phyloP scores from a whole-genome alignment of 2,113 vertebrate genomes.

The Mionectes macconnelli region DNA sequence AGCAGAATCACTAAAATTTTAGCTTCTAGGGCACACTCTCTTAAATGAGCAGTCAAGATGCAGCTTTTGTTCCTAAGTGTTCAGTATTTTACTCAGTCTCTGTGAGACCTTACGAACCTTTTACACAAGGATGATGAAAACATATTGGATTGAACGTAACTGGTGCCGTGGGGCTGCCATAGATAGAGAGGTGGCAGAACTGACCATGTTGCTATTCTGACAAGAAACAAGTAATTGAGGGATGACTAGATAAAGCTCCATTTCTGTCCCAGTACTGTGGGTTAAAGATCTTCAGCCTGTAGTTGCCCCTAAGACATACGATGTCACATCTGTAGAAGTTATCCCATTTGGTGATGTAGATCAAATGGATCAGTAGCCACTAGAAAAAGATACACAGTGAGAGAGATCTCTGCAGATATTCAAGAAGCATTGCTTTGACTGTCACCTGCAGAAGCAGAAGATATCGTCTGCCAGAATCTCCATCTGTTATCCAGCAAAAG shows the following conservation, averaged over 20 bases:
- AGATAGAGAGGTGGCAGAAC: neutral
- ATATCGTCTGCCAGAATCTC: neutral
- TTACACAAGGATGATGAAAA: neutral
- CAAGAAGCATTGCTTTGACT: neutral
- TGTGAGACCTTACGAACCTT: neutral
- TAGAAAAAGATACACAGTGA: neutral
- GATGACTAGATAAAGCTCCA: neutral
- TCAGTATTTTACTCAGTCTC: neutral
- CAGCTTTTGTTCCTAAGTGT: neutral
- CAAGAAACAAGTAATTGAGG: neutral
- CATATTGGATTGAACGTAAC: neutral
- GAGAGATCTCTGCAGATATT: neutral
- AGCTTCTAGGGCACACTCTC: neutral
- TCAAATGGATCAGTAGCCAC: neutral
- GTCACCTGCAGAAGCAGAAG: neutral
- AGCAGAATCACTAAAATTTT: neutral
- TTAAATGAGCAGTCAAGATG: neutral
- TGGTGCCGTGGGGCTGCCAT: neutral
- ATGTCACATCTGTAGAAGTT: neutral
- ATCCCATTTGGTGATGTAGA: neutral
- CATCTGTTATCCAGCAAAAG: neutral
- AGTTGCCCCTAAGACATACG: neutral
- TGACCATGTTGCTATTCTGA: fast-evolving
- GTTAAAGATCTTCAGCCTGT: neutral
- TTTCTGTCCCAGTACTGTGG: neutral